Base-by-base conservation (phyloP, 2,113 vertebrate species). In the Calonectris borealis region DNA sequence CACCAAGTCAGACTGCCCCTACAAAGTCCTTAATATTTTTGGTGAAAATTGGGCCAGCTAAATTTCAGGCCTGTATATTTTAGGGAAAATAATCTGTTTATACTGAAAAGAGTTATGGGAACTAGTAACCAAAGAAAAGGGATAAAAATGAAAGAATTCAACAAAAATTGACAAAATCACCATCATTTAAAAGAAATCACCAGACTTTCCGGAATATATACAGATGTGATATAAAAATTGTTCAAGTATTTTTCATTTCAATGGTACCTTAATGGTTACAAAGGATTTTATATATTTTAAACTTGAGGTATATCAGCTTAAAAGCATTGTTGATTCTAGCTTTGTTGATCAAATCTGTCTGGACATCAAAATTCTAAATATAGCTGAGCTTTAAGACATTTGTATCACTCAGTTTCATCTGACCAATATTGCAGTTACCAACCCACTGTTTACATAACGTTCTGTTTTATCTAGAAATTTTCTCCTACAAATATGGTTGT, bases 381-480 rank as follows among this genome's bases (percentile, higher is more conserved):
- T 14, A 73, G 87, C 12, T 26, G 32, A 81, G 21, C 18, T 29
- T 76, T 51, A 46, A 48, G 78, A 84, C 25, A 46, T 32, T 62
- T 54, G 27, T 60, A 64, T 73, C 57, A 44, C 64, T 52, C 31
- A 48, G 6, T 34, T 94, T 60, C 26, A 76, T 66, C 77, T 87
- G 73, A 86, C 64, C 54, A 69, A 49, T 61, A 69, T 25, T 82
- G 64, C 66, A 91, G 10, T 72, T 55, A 71, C 62, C 69, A 94
- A 79, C 15, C 22, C 83, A 78, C 34, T 51, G 24, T 91, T 83
- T 52, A 69, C 38, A 88, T 16, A 90, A 66, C 1, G 7, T 88
- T 95, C 92, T 22, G 26, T 82, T 94, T 85, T 52, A 71, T 18
- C 70, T 57, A n/a, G 49, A 93, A 83, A 54, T 93, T 90, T 96